These are phyloP conservation scores for Sarcoramphus papa DNA, from an alignment of 2,797 vertebrate genomes.

Conservation along the genomic window DNA sequence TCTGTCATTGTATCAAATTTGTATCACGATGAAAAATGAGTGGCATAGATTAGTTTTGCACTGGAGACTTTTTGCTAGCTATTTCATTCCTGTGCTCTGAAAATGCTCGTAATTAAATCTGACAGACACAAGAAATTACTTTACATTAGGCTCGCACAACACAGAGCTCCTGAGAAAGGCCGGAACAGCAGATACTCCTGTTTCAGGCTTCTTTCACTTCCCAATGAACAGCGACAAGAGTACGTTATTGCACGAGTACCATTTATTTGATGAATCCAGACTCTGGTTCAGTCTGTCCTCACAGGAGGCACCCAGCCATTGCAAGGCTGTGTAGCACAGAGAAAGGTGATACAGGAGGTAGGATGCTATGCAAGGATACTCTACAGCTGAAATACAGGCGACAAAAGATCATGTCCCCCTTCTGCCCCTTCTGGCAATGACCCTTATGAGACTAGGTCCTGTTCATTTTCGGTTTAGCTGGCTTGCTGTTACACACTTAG, in stretches of 20 bases:
- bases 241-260: accelerated
- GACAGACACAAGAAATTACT: not conserved
- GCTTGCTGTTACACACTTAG: not conserved
- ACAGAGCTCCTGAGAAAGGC: not conserved
- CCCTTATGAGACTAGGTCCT: not conserved
- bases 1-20: not conserved
- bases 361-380: not conserved
- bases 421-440: not conserved
- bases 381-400: not conserved
- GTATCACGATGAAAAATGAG: not conserved
- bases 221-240: not conserved
- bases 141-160: not conserved
- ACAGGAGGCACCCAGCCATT: accelerated
- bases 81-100: not conserved
- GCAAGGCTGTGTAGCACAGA: not conserved
- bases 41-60: not conserved
- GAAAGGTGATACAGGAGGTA: not conserved
- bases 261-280: not conserved
- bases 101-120: not conserved
- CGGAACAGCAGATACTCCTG: not conserved
- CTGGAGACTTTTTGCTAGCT: not conserved
- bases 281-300: not conserved
- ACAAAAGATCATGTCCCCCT: not conserved
- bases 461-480: not conserved
- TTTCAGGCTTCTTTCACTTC: not conserved